These are phyloP conservation scores for Podotricha telesiphe DNA, from an alignment of 2,888 invertebrate species.

Conservation along the genomic window DNA sequence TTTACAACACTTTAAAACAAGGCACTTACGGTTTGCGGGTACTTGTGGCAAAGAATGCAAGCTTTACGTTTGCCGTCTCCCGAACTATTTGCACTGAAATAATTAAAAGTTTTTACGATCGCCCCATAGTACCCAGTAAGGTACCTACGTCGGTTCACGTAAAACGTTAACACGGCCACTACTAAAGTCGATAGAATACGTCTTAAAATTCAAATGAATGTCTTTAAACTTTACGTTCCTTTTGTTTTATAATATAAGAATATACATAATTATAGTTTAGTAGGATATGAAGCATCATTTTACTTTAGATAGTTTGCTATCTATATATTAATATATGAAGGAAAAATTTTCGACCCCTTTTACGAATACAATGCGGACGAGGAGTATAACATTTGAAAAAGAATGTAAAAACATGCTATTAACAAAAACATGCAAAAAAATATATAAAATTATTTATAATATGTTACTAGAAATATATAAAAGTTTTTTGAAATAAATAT, in stretches of 20 bases:
- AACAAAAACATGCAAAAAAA: no score
- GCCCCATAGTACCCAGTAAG: constrained; percentile 63
- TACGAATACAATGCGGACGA: no score
- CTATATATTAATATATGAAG: neutral
- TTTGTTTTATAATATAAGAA: constrained; percentile 22
- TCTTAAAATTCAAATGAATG: constrained; percentile 47
- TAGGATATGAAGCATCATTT: neutral
- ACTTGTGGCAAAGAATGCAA: constrained; percentile 67
- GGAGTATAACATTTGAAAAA: no score
- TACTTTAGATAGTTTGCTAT: neutral
- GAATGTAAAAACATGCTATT: no score
- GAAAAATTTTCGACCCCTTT: no score
- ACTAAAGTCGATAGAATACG: constrained; percentile 40
- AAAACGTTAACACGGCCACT: constrained; percentile 54
- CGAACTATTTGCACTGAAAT: constrained; percentile 71
- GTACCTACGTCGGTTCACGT: constrained; percentile 57
- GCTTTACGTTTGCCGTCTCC: constrained; percentile 75
- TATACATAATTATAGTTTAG: constrained; percentile 6
- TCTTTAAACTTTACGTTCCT: constrained; percentile 28
- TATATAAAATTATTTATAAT: no score
- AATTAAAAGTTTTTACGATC: constrained; percentile 81
- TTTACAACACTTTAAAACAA: constrained; percentile 82
- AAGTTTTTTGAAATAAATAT: no score
- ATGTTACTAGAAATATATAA: no score
- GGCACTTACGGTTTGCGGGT: constrained; percentile 71